Evolutionary conservation across 2,113 vertebrate species (phyloP), one percentile per base, ranked within the genome.

Genomic region (Hippocampus zosterae): DNA sequence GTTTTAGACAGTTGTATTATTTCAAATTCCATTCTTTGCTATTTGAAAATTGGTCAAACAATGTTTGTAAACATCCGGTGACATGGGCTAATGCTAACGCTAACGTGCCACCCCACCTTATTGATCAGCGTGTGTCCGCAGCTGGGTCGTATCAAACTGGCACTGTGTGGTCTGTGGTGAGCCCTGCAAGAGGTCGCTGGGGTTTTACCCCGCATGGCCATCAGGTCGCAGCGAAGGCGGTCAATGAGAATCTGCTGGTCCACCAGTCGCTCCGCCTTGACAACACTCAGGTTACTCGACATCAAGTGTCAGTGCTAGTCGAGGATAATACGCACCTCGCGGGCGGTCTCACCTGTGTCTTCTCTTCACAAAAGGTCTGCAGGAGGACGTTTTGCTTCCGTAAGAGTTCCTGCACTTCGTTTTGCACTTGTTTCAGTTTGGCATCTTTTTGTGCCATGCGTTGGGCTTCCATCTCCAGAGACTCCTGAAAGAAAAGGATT

Each of bases 241-340:
- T 91, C 87, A 75, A 95, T 92, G 73, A 94, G 71, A 73, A 95
- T 88, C 80, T 94, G 93, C 75, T 95, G 94, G 75, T 95, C 92
- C 85, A 95, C 92, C 84, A 97, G 89, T 82, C 94, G 94, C 79
- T 96, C 94, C 69, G 87, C 93, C 95, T 98, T 80, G 81, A 69
- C 10, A 8, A 56, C 33, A n/a, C n/a, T 13, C 50, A 8, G 3
- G 11, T 8, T 37, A 37, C 19, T 62, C 4, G 6, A n/a, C 18
- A 1, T 13, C 23, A 60, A 18, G 7, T n/a, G 19, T 25, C 16
- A 15, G 42, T 12, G 23, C 46, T 23, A 8, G 63, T 1, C 13
- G 41, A 46, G 15, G 42, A 46, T 27, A 13, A 48, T 27, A 25
- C 3, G 13, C 0, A 46, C 8, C 15, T 21, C 15, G 8, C 2